phyloP scores from a whole-genome alignment of 2,113 vertebrate genomes.

The Phalacrocorax pelagicus region DNA sequence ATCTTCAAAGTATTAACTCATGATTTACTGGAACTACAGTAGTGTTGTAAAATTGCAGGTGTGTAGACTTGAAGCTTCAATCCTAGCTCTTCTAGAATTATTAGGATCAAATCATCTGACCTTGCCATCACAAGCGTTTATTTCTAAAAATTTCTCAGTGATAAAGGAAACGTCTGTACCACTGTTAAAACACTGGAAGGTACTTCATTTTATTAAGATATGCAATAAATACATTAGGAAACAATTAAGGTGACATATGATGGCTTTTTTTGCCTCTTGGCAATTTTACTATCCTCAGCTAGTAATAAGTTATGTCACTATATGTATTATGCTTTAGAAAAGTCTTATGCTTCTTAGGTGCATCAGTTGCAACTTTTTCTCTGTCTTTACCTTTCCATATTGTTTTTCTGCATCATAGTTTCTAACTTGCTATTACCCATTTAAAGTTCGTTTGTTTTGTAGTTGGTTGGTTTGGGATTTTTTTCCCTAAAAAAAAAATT shows the following conservation, averaged over 20 bases:
- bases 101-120: background rate
- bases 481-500: background rate
- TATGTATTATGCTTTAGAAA: background rate
- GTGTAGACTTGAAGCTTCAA: background rate
- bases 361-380: background rate
- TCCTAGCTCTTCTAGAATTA: background rate
- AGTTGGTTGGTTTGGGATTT: background rate
- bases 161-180: background rate
- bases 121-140: background rate
- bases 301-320: background rate
- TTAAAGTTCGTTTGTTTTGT: background rate
- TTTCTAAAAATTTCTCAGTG: background rate
- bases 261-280: background rate
- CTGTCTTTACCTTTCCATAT: background rate
- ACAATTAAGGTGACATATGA: background rate
- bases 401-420: background rate
- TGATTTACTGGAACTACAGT: background rate
- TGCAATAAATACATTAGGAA: no score
- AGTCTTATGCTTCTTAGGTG: background rate
- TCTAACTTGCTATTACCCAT: background rate
- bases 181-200: background rate
- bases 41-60: background rate
- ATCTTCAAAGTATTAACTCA: background rate
- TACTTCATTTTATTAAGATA: background rate
- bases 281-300: background rate